Evolutionary conservation across 1,140 invertebrate genomes (phyloP), one percentile per base, ranked within the genome.

Genomic region (Formica exsecta): DNA sequence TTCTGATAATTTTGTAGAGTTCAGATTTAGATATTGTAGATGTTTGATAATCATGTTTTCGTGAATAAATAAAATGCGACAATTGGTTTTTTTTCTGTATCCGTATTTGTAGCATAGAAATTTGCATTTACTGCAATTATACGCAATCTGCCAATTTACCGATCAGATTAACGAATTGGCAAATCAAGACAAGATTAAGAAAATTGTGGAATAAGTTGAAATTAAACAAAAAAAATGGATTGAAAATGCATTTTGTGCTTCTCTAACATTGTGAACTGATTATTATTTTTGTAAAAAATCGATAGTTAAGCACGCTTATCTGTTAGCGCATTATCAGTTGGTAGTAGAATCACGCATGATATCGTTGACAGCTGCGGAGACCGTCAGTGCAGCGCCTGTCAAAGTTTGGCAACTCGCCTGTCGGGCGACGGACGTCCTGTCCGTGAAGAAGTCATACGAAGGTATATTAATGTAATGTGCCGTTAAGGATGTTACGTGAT

Each of bases 341-440:
- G 91, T 92, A 90, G 87, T 94, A 91, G 92, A 93, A 93, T 93
- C 79, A 95, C 92, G 91, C 93, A 94, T 94, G 92, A 89, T 95
- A 92, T 95, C 80, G 88, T 95, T 93, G 89, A 94, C 94, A 95
- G 94, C 92, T 94, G 94, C 91, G 94, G 93, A 92, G 94, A 95
- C 89, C 94, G 93, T 87, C 94, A 94, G 86, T 95, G 94, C 86
- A 93, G 93, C 92, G 92, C 94, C 92, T 95, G 94, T 93, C 94
- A 95, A 92, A 93, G 93, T 92, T 94, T 95, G 92, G 94, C 93
- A 90, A 93, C 93, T 93, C 94, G 93, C 91, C 86, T 95, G 91
- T 95, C 93, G 93, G 94, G 94, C 92, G 93, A 94, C 84, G 92
- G 94, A 92, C 93, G 93, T 86, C 93, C 93, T 90, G 86, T 93